Conservation (phyloP, 1,140 invertebrate genomes). For the Danaus plexippus region DNA sequence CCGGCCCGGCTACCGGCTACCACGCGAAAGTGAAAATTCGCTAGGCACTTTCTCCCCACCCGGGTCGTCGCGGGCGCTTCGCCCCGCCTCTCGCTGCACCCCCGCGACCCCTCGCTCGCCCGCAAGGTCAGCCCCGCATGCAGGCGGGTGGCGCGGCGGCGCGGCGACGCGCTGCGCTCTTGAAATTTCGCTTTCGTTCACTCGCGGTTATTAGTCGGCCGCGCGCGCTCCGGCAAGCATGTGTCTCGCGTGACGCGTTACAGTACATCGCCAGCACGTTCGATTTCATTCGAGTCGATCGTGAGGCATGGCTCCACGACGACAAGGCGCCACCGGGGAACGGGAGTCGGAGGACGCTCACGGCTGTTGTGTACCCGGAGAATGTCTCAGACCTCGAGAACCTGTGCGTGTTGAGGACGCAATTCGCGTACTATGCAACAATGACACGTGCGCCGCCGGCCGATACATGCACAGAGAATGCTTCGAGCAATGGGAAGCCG, state of each 20-base stretch:
- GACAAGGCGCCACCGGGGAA: conserved; percentile 63
- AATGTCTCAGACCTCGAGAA: conserved; percentile 83
- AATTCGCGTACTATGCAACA: conserved; percentile 94
- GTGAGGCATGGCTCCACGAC: conserved; percentile 64
- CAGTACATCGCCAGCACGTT: conserved; percentile 46
- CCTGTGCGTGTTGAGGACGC: conserved; percentile 77
- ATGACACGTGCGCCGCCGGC: conserved; percentile 89
- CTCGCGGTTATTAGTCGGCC: conserved; percentile 70
- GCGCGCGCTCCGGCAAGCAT: conserved; percentile 67
- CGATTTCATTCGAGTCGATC: conserved; percentile 61
- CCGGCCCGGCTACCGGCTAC: conserved; percentile 33
- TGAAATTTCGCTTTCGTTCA: conserved; percentile 73
- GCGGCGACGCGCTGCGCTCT: conserved; percentile 68
- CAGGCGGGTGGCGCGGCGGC: conserved; percentile 49
- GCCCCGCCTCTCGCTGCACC: conserved; percentile 55
- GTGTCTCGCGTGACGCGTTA: conserved; percentile 59
- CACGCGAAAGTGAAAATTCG: conserved; percentile 66
- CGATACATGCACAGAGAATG: conserved; percentile 96
- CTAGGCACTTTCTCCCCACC: conserved; percentile 67
- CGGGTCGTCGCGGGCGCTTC: conserved; percentile 44
- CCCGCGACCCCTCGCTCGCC: conserved; percentile 42
- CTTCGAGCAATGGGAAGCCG: conserved; percentile 94
- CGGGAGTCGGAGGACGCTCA: conserved; percentile 61
- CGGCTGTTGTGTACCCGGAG: conserved; percentile 87
- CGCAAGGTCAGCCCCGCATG: conserved; percentile 61